A percentile compares a stretch with the other conserved stretches of the same genome.
Conservation (phyloP, 2,797 vertebrate genomes). For the Darevskia nairensis region DNA sequence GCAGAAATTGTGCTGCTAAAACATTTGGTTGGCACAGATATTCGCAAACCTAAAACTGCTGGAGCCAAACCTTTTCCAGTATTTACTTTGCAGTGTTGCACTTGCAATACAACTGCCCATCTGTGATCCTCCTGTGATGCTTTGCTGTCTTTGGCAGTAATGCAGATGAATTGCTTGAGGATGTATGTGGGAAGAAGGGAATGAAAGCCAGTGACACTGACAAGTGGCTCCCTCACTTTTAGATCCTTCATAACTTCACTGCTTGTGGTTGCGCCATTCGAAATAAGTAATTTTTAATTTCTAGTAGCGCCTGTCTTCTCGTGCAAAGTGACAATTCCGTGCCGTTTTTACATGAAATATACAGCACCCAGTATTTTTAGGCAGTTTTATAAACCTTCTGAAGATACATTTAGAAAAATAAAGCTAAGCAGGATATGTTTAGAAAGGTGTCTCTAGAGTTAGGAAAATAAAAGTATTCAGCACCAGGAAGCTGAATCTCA, state of each 20-base stretch:
- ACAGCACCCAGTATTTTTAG: background rate
- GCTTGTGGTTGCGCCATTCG: background rate
- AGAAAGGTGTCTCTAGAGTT: background rate
- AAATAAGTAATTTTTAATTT: slow-evolving; percentile 10
- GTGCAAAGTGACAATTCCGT: background rate
- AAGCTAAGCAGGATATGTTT: background rate
- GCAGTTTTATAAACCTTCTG: background rate
- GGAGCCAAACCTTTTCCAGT: slow-evolving; percentile 30
- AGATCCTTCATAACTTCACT: background rate
- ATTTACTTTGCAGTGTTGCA: slow-evolving; percentile 1
- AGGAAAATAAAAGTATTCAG: background rate
- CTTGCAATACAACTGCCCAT: slow-evolving; percentile 17
- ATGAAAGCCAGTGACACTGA: accelerated
- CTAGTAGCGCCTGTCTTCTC: background rate
- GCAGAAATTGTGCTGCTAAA: slow-evolving; percentile 26
- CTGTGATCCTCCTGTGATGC: slow-evolving; percentile 6
- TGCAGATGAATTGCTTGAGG: background rate
- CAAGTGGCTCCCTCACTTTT: background rate
- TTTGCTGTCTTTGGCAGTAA: slow-evolving; percentile 7
- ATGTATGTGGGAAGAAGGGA: slow-evolving; percentile 37
- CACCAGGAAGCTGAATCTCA: background rate
- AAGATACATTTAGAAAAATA: background rate
- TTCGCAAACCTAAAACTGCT: slow-evolving; percentile 42
- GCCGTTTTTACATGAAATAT: background rate
- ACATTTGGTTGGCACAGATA: slow-evolving; percentile 40